Evolutionary conservation across 2,888 invertebrate species (phyloP), one percentile per base, ranked within the genome.

Genomic region (Luffia ferchaultella): DNA sequence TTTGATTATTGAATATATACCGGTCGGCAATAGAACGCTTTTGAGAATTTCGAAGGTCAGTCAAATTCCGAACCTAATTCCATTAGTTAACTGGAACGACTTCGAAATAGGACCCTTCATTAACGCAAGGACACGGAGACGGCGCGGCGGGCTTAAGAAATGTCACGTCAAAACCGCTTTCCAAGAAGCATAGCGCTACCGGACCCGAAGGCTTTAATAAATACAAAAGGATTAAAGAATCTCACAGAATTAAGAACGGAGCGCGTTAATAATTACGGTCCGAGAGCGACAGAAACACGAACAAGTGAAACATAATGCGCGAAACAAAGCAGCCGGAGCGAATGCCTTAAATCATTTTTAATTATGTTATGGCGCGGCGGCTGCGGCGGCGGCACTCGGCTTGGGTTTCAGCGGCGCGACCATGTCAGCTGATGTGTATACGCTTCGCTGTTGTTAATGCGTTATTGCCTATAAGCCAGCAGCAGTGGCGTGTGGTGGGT

Each of bases 311-410:
- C 76, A 83, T 79, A 79, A 83, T 74, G 83, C 83, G 83, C 79
- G 82, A 83, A 83, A 83, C 80, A 83, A 83, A 82, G 82, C 83
- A 82, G 83, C 78, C 83, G 82, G 75, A 76, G 80, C 83, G 80
- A 80, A 82, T 79, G 80, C 79, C 71, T 79, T 83, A 83, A 83
- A 83, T 83, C 83, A 83, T 82, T 83, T 83, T 83, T 83, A 83
- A 83, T 83, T 83, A 83, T 83, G 83, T 83, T 83, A 83, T 83
- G 83, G 83, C 79, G 79, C 68, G 69, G 64, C 62, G 60, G 63
- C 61, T 60, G 60, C 49, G 60, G 61, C 62, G 62, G 59, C 62
- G 61, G 66, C 63, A 61, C 44, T 45, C 48, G 73, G 68, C 63
- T 76, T 66, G 67, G 70, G 72, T 76, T 76, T 73, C 77, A 61